These are phyloP conservation scores for Pandion haliaetus DNA, from an alignment of 2,113 vertebrate genomes.

Conservation along the genomic window DNA sequence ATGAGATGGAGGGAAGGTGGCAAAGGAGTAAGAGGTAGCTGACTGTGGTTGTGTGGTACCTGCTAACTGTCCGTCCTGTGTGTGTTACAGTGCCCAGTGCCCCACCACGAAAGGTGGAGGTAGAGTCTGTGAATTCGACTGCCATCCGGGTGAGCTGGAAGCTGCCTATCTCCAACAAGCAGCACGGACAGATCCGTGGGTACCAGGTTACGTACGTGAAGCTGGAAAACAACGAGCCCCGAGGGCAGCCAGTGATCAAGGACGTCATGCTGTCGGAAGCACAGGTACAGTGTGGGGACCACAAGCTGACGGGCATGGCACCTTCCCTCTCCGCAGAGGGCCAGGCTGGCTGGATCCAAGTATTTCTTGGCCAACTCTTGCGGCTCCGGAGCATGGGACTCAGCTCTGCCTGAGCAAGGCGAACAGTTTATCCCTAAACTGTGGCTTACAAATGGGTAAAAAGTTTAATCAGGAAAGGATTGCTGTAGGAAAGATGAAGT, in stretches of 20 bases:
- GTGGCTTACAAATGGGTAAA: not conserved
- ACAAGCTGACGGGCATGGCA: not conserved
- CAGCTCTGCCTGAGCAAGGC: not conserved
- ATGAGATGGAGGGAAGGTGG: not conserved
- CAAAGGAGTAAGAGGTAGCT: not conserved
- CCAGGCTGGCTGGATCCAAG: not conserved
- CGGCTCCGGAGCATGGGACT: accelerated
- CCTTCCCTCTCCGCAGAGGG: not conserved
- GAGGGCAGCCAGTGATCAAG: constrained; percentile 85
- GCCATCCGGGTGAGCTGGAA: constrained; percentile 90
- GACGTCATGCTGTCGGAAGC: constrained; percentile 88
- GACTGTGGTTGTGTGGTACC: not conserved
- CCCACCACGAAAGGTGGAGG: constrained; percentile 91
- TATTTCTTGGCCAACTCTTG: not conserved
- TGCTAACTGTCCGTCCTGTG: not conserved
- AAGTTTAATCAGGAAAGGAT: not conserved
- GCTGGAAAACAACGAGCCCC: constrained; percentile 87
- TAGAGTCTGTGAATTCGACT: constrained; percentile 89
- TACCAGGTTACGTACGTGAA: constrained; percentile 93
- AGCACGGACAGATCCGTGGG: constrained; percentile 91
- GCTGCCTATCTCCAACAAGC: constrained; percentile 86
- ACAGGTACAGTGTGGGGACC: constrained; percentile 78
- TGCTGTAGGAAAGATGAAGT: not conserved
- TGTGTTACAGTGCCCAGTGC: constrained; percentile 89
- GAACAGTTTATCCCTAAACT: not conserved